A percentile compares a stretch with the other conserved stretches of the same genome.
phyloP scores from a whole-genome alignment of 2,113 vertebrate genomes.

The Aptenodytes patagonicus region DNA sequence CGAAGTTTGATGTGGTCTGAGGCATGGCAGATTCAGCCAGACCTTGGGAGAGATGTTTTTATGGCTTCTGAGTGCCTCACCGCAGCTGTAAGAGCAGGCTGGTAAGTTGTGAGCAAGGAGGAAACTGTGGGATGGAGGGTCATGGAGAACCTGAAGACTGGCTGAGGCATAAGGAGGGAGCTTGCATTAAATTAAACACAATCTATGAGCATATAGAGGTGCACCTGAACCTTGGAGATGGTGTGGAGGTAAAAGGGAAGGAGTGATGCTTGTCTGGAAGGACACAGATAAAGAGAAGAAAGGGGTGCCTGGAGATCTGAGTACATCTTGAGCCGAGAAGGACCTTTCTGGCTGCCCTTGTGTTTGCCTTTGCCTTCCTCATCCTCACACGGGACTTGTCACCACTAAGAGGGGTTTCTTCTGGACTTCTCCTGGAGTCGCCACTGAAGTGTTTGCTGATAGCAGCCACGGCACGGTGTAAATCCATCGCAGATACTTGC shows the following conservation, averaged over 20 bases:
- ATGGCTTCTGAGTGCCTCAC: background rate
- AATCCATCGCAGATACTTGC: background rate
- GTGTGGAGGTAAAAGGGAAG: background rate
- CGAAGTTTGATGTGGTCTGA: background rate
- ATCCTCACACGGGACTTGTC: background rate
- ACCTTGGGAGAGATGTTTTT: background rate
- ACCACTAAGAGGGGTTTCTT: background rate
- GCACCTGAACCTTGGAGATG: background rate
- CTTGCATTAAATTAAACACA: background rate
- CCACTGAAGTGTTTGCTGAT: background rate
- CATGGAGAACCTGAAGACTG: background rate
- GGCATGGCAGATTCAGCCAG: background rate
- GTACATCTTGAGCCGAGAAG: background rate
- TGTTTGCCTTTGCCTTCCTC: background rate
- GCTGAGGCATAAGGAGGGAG: background rate
- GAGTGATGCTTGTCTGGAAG: background rate
- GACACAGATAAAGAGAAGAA: background rate
- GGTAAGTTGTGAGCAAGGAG: background rate
- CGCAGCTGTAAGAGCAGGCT: background rate
- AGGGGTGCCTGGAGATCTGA: background rate
- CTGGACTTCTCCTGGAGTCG: background rate
- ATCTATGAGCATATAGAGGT: background rate
- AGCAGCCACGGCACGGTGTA: background rate
- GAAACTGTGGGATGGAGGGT: background rate
- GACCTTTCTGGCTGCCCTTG: background rate